These are phyloP conservation scores for Chlorops oryzae DNA, from an alignment of 1,140 invertebrate species.

Conservation along the genomic window DNA sequence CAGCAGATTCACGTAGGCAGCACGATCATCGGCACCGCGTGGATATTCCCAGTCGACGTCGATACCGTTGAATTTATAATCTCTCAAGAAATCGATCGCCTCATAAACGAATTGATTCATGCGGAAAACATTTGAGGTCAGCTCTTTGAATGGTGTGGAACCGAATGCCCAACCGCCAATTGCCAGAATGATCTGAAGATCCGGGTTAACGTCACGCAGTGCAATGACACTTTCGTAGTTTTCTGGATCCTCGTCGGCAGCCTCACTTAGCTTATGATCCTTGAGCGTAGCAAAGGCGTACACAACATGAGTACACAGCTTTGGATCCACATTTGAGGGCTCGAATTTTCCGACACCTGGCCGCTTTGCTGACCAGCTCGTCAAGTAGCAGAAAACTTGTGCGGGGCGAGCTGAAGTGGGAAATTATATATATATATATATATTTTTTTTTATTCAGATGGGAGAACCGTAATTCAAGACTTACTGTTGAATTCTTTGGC, in stretches of 20 bases:
- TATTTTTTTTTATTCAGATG: neutral
- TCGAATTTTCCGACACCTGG: conserved; percentile 78
- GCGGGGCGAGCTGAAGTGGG: conserved; percentile 62
- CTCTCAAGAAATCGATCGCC: conserved; percentile 84
- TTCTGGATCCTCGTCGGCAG: conserved; percentile 71
- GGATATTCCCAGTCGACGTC: conserved; percentile 98
- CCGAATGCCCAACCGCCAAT: conserved; percentile 94
- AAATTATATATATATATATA: neutral
- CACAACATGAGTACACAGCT: conserved; percentile 85
- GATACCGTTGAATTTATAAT: conserved; percentile 84
- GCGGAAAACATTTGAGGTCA: conserved; percentile 82
- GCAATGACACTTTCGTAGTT: conserved; percentile 78
- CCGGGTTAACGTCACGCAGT: conserved; percentile 82
- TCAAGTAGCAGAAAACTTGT: conserved; percentile 88
- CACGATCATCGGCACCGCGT: conserved; percentile 75
- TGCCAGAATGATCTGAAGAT: conserved; percentile 82
- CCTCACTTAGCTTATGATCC: conserved; percentile 71
- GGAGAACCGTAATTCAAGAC: conserved; percentile 20
- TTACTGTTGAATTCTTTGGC: conserved; percentile 53
- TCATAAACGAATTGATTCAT: conserved; percentile 95
- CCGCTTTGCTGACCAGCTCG: conserved; percentile 88
- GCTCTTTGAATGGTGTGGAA: conserved; percentile 85
- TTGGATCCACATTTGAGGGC: conserved; percentile 80
- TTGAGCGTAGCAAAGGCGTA: conserved; percentile 88
- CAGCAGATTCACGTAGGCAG: conserved; percentile 72